Conservation (phyloP, 2,113 vertebrate genomes). For the Chlorodrepanis virens region DNA sequence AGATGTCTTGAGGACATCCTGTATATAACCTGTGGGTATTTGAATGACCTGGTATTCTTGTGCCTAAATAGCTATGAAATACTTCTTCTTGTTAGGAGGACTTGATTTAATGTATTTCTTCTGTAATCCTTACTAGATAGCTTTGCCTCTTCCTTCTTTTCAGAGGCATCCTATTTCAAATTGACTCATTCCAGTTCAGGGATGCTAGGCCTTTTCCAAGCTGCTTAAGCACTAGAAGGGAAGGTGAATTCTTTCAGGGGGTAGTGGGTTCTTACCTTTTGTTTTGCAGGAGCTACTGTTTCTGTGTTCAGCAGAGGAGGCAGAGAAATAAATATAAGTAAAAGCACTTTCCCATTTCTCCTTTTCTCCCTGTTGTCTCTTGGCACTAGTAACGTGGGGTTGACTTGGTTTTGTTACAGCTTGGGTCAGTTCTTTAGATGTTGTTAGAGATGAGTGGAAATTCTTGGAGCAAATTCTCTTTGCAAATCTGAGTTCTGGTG, state of each 20-base stretch:
- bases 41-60: not conserved
- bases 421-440: not conserved
- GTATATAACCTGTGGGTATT: rapidly evolving
- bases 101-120: not conserved
- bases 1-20: not conserved
- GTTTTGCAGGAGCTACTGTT: not conserved
- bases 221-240: not conserved
- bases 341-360: not conserved
- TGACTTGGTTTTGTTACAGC: not conserved
- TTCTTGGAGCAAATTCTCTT: rapidly evolving
- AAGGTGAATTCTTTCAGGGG: not conserved
- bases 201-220: not conserved
- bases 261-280: not conserved
- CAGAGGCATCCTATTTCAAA: not conserved
- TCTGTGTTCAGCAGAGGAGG: not conserved
- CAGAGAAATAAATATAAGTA: not conserved
- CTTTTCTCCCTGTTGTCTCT: not conserved
- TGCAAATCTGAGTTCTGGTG: not conserved
- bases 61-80: not conserved
- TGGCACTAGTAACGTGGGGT: not conserved
- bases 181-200: not conserved
- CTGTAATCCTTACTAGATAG: not conserved
- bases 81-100: not conserved
- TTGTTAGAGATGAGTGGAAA: not conserved
- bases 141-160: not conserved